Evolutionary conservation across 2,113 vertebrate genomes (phyloP).

Genomic region (Sapayoa aenigma): DNA sequence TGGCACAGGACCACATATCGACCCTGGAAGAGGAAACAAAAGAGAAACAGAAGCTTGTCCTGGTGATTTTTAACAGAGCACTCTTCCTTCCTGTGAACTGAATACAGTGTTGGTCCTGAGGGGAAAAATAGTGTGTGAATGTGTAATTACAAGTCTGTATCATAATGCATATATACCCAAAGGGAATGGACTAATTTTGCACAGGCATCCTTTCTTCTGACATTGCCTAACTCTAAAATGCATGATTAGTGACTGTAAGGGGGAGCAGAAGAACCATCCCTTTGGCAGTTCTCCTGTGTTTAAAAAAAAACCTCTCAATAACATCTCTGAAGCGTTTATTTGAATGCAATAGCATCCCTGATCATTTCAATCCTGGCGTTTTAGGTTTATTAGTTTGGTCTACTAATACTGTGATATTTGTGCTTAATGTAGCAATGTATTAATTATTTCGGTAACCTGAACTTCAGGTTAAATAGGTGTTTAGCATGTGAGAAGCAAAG

Average conservation of each 20-base stretch:
- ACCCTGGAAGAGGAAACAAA: not conserved
- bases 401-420: not conserved
- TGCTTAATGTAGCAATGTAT: not conserved
- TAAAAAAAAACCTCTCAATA: not conserved
- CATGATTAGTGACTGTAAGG: not conserved
- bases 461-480: not conserved
- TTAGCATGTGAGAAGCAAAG: not conserved
- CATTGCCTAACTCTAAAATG: constrained; percentile 29
- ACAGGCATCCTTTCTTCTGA: constrained; percentile 36
- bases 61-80: not conserved
- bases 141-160: constrained; percentile 29
- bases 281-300: not conserved
- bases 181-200: constrained; percentile 39
- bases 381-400: not conserved
- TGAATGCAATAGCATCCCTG: not conserved
- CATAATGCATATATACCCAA: not conserved
- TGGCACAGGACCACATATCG: not conserved
- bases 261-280: not conserved
- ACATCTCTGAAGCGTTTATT: not conserved
- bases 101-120: not conserved
- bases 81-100: not conserved
- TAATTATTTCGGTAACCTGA: not conserved
- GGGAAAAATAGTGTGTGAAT: not conserved
- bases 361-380: not conserved
- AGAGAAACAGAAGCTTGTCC: not conserved